Conservation (phyloP, 2,797 vertebrate species). For the Sebastes melanostomus region DNA sequence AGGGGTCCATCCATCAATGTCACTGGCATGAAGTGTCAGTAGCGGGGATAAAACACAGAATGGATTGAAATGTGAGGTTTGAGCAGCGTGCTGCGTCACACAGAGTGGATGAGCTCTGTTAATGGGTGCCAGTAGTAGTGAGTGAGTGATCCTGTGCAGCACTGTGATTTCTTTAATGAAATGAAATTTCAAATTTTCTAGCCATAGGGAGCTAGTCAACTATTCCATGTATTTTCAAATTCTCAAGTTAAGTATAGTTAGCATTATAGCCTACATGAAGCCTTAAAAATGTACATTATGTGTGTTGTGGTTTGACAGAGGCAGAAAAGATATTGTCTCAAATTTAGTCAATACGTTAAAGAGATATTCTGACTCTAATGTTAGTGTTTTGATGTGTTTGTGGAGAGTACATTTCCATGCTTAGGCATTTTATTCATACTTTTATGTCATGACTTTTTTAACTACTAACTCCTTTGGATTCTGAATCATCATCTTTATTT, state of each 20-base stretch:
- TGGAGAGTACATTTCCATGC: not conserved
- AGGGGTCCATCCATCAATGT: constrained; percentile 61
- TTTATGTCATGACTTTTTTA: not conserved
- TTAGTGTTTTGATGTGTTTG: not conserved
- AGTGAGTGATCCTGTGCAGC: constrained; percentile 33
- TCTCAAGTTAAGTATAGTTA: not conserved
- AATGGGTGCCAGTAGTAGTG: constrained; percentile 31
- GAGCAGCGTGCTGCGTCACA: constrained; percentile 58
- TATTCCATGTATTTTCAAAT: not conserved
- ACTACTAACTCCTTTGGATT: not conserved
- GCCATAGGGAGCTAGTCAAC: not conserved
- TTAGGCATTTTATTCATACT: not conserved
- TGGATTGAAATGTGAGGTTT: constrained; percentile 59
- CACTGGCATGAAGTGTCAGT: constrained; percentile 31
- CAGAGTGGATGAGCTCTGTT: constrained; percentile 42
- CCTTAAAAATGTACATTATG: not conserved
- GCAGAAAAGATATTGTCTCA: not conserved
- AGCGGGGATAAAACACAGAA: constrained; percentile 46
- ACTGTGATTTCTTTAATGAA: constrained; percentile 26
- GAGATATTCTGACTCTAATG: not conserved
- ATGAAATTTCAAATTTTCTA: not conserved
- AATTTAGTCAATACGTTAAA: not conserved
- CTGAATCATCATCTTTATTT: not conserved
- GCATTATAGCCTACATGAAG: not conserved
- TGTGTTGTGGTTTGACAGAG: not conserved